Conservation (phyloP, 2,888 invertebrate genomes). For the Cheilosia vulpina region DNA sequence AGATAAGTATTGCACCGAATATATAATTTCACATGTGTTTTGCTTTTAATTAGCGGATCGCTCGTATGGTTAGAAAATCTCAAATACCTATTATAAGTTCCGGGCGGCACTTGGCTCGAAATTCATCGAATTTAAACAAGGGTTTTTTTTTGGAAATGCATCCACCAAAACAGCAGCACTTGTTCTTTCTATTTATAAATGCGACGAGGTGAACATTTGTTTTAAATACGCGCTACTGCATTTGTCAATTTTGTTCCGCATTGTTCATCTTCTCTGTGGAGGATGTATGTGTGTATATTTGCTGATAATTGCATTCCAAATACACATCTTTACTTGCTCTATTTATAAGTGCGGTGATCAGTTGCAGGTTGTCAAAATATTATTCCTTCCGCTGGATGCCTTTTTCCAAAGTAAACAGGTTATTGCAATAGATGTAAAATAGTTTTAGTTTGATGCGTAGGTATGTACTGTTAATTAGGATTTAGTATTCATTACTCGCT, state of each 20-base stretch:
- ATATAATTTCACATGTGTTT: too few species aligned
- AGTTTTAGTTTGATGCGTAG: too few species aligned
- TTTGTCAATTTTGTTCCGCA: constrained; percentile 47
- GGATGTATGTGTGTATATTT: neutral
- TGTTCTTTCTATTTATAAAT: constrained; percentile 46
- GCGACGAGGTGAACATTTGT: constrained; percentile 1
- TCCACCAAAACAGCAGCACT: neutral
- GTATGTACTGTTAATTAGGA: too few species aligned
- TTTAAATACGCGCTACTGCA: constrained; percentile 15
- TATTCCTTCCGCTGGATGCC: neutral
- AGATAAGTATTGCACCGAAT: neutral
- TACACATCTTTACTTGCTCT: neutral
- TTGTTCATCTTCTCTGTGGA: constrained; percentile 16
- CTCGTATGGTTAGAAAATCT: too few species aligned
- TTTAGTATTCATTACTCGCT: too few species aligned
- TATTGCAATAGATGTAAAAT: too few species aligned
- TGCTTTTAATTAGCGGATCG: too few species aligned
- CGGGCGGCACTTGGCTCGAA: too few species aligned
- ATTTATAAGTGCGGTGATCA: neutral
- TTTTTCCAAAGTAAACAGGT: too few species aligned
- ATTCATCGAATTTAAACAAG: neutral
- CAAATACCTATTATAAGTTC: too few species aligned
- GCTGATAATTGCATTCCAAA: neutral
- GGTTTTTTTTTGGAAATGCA: constrained; percentile 19
- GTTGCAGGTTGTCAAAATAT: neutral